Percentiles rank a stretch among this genome's conserved stretches.
phyloP scores from a whole-genome alignment of 2,113 vertebrate genomes.

The Telmatochromis sp. region DNA sequence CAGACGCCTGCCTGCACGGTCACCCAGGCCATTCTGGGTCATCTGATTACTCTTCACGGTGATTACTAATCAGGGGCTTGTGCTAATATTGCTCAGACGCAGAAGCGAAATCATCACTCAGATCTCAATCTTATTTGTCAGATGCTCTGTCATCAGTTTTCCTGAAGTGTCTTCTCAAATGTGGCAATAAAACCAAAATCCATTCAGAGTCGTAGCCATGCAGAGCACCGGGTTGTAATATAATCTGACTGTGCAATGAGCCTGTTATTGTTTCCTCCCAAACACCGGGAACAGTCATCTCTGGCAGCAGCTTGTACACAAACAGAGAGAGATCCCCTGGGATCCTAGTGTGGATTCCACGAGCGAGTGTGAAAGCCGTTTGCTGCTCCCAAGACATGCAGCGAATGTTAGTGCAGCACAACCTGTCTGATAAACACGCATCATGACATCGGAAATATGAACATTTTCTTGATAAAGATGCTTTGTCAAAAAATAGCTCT shows the following conservation, averaged over 20 bases:
- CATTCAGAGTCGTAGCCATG: neutral
- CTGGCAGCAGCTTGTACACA: conserved; percentile 56
- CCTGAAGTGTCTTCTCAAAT: conserved; percentile 15
- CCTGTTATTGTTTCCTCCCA: conserved; percentile 52
- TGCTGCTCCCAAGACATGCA: conserved; percentile 13
- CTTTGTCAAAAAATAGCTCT: neutral
- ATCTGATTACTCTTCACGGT: conserved; percentile 45
- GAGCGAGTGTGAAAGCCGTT: conserved; percentile 31
- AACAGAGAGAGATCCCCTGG: conserved; percentile 50
- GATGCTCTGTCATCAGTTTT: conserved; percentile 20
- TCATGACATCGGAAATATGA: conserved; percentile 21
- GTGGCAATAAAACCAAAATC: conserved; percentile 6
- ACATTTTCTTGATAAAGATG: neutral
- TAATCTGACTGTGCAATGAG: conserved; percentile 58
- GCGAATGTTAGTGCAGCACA: conserved; percentile 3
- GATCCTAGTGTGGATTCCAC: conserved; percentile 44
- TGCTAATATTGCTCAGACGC: conserved; percentile 18
- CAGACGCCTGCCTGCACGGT: neutral
- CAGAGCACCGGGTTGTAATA: conserved; percentile 37
- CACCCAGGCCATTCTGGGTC: conserved; percentile 42
- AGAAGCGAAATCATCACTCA: neutral
- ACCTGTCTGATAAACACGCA: conserved; percentile 29
- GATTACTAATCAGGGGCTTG: conserved; percentile 39
- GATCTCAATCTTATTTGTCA: conserved; percentile 29
- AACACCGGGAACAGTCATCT: conserved; percentile 53